Evolutionary conservation across 1,140 invertebrate genomes (phyloP).

Genomic region (Amphibalanus amphitrite): DNA sequence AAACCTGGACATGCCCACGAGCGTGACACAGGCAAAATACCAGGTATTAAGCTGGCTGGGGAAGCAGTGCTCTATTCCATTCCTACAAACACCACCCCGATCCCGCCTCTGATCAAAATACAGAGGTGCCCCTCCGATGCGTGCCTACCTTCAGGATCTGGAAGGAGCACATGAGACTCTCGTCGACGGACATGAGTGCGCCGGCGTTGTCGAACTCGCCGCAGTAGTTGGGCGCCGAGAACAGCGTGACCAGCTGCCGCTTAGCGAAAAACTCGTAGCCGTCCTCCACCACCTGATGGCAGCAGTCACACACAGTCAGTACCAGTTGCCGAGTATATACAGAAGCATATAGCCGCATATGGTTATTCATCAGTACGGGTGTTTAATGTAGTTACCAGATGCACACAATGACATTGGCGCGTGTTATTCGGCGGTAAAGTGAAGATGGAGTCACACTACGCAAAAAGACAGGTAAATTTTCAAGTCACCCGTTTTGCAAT

Average conservation of each 20-base stretch:
- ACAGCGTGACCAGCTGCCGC: constrained; percentile 89
- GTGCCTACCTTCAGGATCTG: no score
- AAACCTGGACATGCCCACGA: no score
- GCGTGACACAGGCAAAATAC: no score
- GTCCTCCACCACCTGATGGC: constrained; percentile 72
- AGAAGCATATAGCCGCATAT: background rate
- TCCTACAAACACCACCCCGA: background rate
- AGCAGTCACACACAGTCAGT: constrained; percentile 3
- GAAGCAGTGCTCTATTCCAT: background rate
- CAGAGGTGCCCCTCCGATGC: constrained; percentile 4
- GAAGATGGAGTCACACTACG: no score
- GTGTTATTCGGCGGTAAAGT: no score
- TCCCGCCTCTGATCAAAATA: background rate
- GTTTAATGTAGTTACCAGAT: background rate
- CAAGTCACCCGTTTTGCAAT: no score
- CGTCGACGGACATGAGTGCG: constrained; percentile 99
- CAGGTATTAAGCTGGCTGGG: no score
- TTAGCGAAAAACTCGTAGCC: constrained; percentile 99
- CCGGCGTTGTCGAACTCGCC: constrained; percentile 99
- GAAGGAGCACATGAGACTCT: constrained; percentile 98
- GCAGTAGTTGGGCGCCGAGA: constrained; percentile 94
- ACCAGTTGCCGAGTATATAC: background rate
- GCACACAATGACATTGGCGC: background rate
- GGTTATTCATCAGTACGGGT: no score
- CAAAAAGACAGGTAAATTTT: background rate